A percentile compares a stretch with the other conserved stretches of the same genome.
These are phyloP conservation scores for Synchiropus splendidus DNA, from an alignment of 2,113 vertebrate species.

Conservation along the genomic window DNA sequence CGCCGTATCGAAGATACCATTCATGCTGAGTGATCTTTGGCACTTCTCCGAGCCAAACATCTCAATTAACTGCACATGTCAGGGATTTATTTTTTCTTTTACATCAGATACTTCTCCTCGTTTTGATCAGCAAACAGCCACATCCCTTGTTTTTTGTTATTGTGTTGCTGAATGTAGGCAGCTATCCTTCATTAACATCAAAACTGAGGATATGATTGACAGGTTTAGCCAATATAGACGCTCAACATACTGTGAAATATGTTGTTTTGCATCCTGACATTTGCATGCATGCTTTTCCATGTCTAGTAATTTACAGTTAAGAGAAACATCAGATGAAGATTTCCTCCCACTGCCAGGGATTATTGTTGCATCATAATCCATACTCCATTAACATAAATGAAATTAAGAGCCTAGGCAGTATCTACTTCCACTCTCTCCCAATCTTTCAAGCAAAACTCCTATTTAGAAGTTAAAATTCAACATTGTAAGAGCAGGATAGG, in stretches of 20 bases:
- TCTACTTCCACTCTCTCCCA: no score
- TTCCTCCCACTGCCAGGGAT: no score
- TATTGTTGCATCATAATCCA: no score
- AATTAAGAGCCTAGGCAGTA: no score
- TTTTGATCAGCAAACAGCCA: constrained; percentile 13
- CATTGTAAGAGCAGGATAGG: no score
- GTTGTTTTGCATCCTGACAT: constrained; percentile 40
- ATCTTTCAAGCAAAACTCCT: no score
- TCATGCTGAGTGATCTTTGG: constrained; percentile 22
- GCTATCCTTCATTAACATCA: constrained; percentile 26
- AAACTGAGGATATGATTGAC: constrained; percentile 34
- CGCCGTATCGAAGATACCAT: constrained; percentile 12
- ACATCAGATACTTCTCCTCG: constrained; percentile 5
- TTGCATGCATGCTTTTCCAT: no score
- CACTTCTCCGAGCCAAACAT: constrained; percentile 25
- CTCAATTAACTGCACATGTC: constrained; percentile 39
- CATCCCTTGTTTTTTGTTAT: constrained; percentile 4
- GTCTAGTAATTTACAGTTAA: no score
- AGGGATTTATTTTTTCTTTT: constrained; percentile 11
- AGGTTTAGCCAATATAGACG: constrained; percentile 24
- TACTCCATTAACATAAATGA: no score
- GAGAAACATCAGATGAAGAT: no score
- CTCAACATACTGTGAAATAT: constrained; percentile 12
- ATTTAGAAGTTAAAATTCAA: no score
- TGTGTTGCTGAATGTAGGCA: not conserved